These are phyloP conservation scores for Phalera bucephala DNA, from an alignment of 2,888 invertebrate genomes.

Conservation along the genomic window DNA sequence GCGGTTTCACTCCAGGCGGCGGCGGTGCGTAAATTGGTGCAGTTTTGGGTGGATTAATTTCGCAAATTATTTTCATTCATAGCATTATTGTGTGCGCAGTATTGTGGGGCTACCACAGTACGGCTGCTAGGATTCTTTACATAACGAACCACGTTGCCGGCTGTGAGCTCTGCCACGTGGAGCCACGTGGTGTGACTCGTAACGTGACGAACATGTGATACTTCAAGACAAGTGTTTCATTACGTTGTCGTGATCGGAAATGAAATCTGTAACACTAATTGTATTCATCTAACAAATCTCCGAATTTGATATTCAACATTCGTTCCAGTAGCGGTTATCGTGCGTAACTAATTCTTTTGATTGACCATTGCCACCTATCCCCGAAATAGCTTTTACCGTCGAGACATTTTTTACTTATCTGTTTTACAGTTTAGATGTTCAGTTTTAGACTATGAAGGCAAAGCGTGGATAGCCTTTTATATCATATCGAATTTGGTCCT, in stretches of 20 bases:
- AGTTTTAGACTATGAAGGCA: background rate
- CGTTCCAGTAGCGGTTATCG: conserved; percentile 9
- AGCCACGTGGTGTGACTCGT: conserved; percentile 23
- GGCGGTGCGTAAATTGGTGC: conserved; percentile 28
- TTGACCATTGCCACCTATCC: conserved; percentile 5
- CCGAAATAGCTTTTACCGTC: conserved; percentile 17
- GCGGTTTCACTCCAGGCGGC: conserved; percentile 42
- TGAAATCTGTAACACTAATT: conserved; percentile 21
- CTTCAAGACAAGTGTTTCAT: conserved; percentile 31
- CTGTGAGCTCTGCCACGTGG: conserved; percentile 53
- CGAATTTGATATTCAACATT: conserved; percentile 8
- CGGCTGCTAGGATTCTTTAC: conserved; percentile 34
- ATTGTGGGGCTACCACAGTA: conserved; percentile 15
- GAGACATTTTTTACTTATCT: conserved; percentile 12
- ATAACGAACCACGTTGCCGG: conserved; percentile 53
- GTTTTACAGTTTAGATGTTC: background rate
- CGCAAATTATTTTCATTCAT: conserved; percentile 2
- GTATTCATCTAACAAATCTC: conserved; percentile 6
- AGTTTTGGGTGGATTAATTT: conserved; percentile 18
- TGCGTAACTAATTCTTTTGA: conserved; percentile 13
- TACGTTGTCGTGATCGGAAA: conserved; percentile 25
- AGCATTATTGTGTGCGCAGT: conserved; percentile 5
- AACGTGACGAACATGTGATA: conserved; percentile 42
- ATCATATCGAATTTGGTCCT: conserved; percentile 13
- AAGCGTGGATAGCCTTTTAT: background rate